These are phyloP conservation scores for Geotrypetes seraphini DNA, from an alignment of 2,797 vertebrate species.

Conservation along the genomic window DNA sequence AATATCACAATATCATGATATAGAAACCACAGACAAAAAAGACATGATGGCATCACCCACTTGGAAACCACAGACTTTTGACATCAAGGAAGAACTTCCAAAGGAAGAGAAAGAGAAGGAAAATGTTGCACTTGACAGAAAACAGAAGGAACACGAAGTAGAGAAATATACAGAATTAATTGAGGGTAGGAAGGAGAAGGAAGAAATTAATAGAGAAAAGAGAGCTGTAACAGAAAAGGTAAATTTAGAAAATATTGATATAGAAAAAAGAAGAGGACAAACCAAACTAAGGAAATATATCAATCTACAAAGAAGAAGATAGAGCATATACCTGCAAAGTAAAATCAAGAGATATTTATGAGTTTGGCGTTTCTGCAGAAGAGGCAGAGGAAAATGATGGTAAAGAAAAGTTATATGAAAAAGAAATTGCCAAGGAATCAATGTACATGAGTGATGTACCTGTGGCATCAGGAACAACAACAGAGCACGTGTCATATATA, in stretches of 20 bases:
- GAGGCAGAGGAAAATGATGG: slow-evolving; percentile 4
- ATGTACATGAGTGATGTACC: slow-evolving; percentile 40
- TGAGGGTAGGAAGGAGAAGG: slow-evolving; percentile 45
- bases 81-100: slow-evolving; percentile 39
- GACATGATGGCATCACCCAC: slow-evolving; percentile 15
- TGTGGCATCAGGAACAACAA: slow-evolving; percentile 49
- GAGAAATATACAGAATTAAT: slow-evolving; percentile 44
- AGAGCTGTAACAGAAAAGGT: slow-evolving; percentile 86
- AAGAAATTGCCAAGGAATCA: slow-evolving; percentile 27
- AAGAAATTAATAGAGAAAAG: slow-evolving; percentile 66
- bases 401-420: slow-evolving; percentile 34
- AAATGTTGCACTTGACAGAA: slow-evolving; percentile 55
- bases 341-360: slow-evolving; percentile 21
- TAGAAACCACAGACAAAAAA: slow-evolving; percentile 27
- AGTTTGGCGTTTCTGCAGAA: slow-evolving; percentile 34
- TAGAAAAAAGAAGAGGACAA: slow-evolving; percentile 62
- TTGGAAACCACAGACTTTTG: slow-evolving; percentile 37
- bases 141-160: slow-evolving; percentile 57
- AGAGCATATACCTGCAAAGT: slow-evolving; percentile 11
- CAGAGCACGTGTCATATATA: slow-evolving; percentile 85
- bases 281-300: slow-evolving; percentile 51
- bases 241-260: slow-evolving; percentile 80
- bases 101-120: slow-evolving; percentile 44
- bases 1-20: neutral
- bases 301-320: slow-evolving; percentile 14